These are phyloP conservation scores for Mormyrops attenuatus DNA, from an alignment of 2,797 vertebrate species.

Conservation along the genomic window DNA sequence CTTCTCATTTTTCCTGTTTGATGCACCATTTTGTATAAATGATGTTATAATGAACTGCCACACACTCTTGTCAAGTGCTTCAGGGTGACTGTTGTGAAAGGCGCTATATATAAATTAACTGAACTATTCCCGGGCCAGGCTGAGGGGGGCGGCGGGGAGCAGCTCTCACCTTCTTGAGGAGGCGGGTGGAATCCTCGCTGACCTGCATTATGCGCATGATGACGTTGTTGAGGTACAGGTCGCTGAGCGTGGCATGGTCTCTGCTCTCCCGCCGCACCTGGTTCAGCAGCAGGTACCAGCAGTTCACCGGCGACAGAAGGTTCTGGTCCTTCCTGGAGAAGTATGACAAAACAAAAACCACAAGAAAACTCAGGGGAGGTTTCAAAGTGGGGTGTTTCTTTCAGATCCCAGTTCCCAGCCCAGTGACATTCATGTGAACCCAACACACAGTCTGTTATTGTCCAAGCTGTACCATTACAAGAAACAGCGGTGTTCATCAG, in stretches of 20 bases:
- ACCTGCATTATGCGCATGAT: constrained; percentile 99
- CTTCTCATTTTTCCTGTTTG: background rate
- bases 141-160: background rate
- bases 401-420: background rate
- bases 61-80: background rate
- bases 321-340: constrained; percentile 90
- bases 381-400: background rate
- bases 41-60: background rate
- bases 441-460: background rate
- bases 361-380: background rate
- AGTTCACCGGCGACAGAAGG: constrained; percentile 93
- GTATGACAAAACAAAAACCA: background rate
- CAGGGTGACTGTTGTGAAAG: background rate
- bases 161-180: constrained; percentile 88
- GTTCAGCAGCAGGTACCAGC: constrained; percentile 97
- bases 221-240: constrained; percentile 98
- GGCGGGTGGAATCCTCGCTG: constrained; percentile 91
- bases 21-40: background rate
- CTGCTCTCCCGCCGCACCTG: constrained; percentile 97
- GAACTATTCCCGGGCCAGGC: background rate
- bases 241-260: constrained; percentile 92
- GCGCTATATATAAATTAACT: background rate
- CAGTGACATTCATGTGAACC: constrained; percentile 1
- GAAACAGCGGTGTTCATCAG: background rate
- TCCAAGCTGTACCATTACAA: background rate